Evolutionary conservation across 2,888 invertebrate species (phyloP), one percentile per base, ranked within the genome.

Genomic region (Dusona sp.): DNA sequence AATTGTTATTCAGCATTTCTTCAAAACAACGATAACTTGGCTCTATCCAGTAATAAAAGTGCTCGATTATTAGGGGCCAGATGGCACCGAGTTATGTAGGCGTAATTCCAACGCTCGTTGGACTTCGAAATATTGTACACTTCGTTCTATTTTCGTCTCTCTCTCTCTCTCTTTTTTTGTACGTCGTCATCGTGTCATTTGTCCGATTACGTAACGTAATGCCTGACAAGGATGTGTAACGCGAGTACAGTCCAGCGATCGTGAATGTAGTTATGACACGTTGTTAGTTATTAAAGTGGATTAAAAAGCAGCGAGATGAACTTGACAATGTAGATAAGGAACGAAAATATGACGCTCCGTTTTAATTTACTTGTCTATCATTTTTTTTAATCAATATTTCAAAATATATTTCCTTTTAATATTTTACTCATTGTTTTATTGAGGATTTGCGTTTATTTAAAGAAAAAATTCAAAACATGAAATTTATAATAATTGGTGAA

Each of bases 251-350:
- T 22, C 48, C 19, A 29, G 42, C 45, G 75, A 19, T 36, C 22
- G 45, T 22, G 38, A 36, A 42, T 54, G 38, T 38, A 68, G 16
- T n/a, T 7, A 29, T 51, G 78, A 51, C 36, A 48, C 29, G 45
- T 48, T 77, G 48, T 77, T 54, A 25, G 67, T 61, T 80, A 80
- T 80, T 64, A 65, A 79, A 45, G 29, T 25, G 70, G 42, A 75
- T 54, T 80, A 54, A 64, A 84, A 75, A 75, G 36, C 42, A 22
- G 75, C 33, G 79, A 80, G 75, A 51, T 84, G 84, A 84, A 84
- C 84, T 84, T 84, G 84, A 75, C 84, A 84, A 80, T 84, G 84
- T 42, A 84, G 84, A 84, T 84, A 79, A 79, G 57, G 36, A 83
- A 36, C 16, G 70, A 67, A 29, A 79, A 72, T 70, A 22, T 72